These are phyloP conservation scores for Ceyx margarethae DNA, from an alignment of 2,113 vertebrate genomes.

Conservation along the genomic window DNA sequence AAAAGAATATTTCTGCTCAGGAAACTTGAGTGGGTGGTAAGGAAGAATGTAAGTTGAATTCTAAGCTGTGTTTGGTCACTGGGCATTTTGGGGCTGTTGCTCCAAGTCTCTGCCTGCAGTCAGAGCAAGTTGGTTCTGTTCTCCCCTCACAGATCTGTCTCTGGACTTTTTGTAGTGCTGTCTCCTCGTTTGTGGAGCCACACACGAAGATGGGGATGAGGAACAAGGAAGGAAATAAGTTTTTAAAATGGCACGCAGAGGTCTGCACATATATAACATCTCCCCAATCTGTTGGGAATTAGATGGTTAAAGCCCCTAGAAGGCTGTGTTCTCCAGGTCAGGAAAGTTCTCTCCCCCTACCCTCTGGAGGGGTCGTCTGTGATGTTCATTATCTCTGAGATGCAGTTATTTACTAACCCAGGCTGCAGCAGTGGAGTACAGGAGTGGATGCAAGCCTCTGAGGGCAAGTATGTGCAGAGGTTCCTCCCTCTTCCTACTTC, in stretches of 20 bases:
- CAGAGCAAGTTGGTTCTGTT: not conserved
- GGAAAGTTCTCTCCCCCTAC: not conserved
- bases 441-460: slow-evolving; percentile 34
- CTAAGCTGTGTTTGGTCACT: fast-evolving
- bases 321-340: not conserved
- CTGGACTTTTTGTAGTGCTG: not conserved
- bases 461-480: slow-evolving; percentile 38
- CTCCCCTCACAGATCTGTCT: not conserved
- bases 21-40: not conserved
- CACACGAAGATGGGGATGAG: not conserved
- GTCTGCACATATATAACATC: not conserved
- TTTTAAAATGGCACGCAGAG: not conserved
- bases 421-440: slow-evolving; percentile 47
- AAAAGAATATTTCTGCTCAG: not conserved
- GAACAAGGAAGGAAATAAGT: not conserved
- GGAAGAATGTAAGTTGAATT: not conserved
- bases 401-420: slow-evolving; percentile 45
- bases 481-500: slow-evolving; percentile 40
- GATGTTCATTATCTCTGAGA: slow-evolving; percentile 50
- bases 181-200: not conserved
- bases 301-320: not conserved
- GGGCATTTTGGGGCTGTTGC: not conserved
- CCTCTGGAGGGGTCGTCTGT: slow-evolving; percentile 14
- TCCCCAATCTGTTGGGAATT: not conserved
- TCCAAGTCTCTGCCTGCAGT: not conserved